These are phyloP conservation scores for Acipenser transmontanus DNA, from an alignment of 2,797 vertebrate species.

Conservation along the genomic window DNA sequence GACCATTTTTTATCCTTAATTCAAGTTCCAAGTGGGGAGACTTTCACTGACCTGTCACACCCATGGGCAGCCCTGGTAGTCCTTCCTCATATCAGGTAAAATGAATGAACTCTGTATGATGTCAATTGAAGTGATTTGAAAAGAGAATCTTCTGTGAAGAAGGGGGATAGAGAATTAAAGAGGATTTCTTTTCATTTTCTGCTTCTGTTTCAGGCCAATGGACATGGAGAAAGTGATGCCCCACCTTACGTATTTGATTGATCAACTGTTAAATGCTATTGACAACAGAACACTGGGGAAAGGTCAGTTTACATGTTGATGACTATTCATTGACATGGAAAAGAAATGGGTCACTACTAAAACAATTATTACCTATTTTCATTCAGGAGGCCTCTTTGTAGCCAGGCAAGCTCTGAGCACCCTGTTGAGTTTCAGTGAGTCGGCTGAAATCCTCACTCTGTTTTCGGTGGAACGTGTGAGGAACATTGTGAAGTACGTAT, in stretches of 20 bases:
- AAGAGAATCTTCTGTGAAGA: too few relatives aligned
- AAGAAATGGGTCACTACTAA: not conserved
- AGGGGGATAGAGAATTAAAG: too few relatives aligned
- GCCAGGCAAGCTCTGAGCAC: constrained; percentile 83
- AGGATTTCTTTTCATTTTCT: not conserved
- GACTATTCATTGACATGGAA: not conserved
- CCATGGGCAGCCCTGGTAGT: constrained; percentile 82
- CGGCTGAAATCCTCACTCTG: constrained; percentile 67
- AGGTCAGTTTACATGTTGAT: constrained; percentile 59
- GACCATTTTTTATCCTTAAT: constrained; percentile 73
- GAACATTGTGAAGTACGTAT: constrained; percentile 69
- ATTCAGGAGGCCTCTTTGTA: constrained; percentile 75
- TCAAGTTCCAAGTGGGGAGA: constrained; percentile 36
- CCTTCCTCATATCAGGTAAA: constrained; percentile 86
- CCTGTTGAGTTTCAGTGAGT: constrained; percentile 78
- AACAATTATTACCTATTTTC: constrained; percentile 7
- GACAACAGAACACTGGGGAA: constrained; percentile 55
- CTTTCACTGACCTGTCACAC: constrained; percentile 62
- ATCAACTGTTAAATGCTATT: constrained; percentile 64
- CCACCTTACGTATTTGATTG: constrained; percentile 53
- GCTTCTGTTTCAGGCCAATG: constrained; percentile 62
- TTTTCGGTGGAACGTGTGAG: constrained; percentile 73
- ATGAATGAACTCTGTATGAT: not conserved
- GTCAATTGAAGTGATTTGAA: too few relatives aligned
- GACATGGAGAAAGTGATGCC: constrained; percentile 56